Base-by-base conservation (phyloP, 2,113 vertebrate genomes). In the Dascyllus trimaculatus region DNA sequence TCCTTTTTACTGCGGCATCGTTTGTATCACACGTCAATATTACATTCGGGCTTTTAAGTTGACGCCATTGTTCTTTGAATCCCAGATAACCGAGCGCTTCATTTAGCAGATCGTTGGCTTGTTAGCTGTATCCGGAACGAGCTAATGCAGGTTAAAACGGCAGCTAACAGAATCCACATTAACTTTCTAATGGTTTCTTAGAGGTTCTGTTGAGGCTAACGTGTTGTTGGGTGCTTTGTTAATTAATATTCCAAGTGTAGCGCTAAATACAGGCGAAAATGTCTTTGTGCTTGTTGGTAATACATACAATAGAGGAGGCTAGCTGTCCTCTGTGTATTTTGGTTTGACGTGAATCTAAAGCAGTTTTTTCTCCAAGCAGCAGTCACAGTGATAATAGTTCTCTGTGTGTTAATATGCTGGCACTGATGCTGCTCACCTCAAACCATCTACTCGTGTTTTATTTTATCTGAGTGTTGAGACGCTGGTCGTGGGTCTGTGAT, bases 31-130 rank as follows among this genome's bases (percentile, higher is more conserved):
- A 35, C 32, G 4, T 29, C n/a, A 2, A 0, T n/a, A n/a, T 9
- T 1, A 11, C 3, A 0, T 64, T 3, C 13, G 17, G 1, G 10
- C 0, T 0, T 5, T 0, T 17, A 1, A 4, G 1, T 38, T 4
- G 3, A 24, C 15, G 0, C 0, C 3, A n/a, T 1, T 38, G 1
- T 5, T 3, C 4, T 21, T 21, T 10, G 46, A 82, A 67, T 2
- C 8, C 11, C 0, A 0, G 26, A 2, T 0, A n/a, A 46, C 0
- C 14, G n/a, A 9, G 4, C 15, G 26, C 26, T 21, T 19, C 1
- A 7, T 35, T 35, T 35, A 35, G 2, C 22, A n/a, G 26, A 8
- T 49, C 46, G 14, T 35, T 32, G n/a, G 56, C 52, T 54, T 11
- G 71, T 35, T 53, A 32, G 19, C 52, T 57, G 15, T 21, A 35